Base-by-base conservation (phyloP, 2,113 vertebrate genomes). In the Brienomyrus longianalis region DNA sequence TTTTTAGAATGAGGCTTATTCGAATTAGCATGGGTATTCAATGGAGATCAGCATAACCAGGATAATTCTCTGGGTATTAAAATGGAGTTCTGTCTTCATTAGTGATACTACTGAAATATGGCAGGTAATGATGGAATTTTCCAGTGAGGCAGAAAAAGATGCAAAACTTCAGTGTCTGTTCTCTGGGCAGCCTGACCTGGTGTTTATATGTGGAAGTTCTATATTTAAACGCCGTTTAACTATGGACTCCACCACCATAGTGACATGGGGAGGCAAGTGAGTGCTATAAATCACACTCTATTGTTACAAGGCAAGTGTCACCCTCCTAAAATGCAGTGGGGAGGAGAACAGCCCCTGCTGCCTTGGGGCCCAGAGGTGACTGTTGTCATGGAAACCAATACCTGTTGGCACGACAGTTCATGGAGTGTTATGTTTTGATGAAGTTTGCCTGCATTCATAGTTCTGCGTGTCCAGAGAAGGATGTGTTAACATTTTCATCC, bases 241-340 rank as follows among this genome's bases (percentile, higher is more conserved):
- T 94, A 94, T 96, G 95, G 94, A 89, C 92, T 94, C 93, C 93
- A 95, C 91, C 93, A 91, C 54, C 88, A 92, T 90, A 90, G 59
- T 92, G 90, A 92, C 91, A 87, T 91, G 95, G 90, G 11, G 74
- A 27, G 54, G 48, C 51, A 54, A 83, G 80, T 85, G 89, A 45
- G 43, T 7, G 31, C 21, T 19, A 47, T 89, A 88, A 27, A 74
- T 88, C 52, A 88, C 35, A 43, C 52, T 62, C 87, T 88, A 66
- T 88, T 88, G 56, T 88, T 59, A 56, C 43, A 35, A 59, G 35
- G 87, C 56, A 88, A 88, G 56, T 88, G 87, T 88, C 87, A 59
- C 35, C 19, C 52, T 66, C 19, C 31, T 47, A 66, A 88, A 62
- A 62, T 43, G 87, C 45, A 51, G 50, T n/a, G 35, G 86, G 56